Evolutionary conservation across 2,113 vertebrate genomes (phyloP), one percentile per base, ranked within the genome.

Genomic region (Mirounga angustirostris): DNA sequence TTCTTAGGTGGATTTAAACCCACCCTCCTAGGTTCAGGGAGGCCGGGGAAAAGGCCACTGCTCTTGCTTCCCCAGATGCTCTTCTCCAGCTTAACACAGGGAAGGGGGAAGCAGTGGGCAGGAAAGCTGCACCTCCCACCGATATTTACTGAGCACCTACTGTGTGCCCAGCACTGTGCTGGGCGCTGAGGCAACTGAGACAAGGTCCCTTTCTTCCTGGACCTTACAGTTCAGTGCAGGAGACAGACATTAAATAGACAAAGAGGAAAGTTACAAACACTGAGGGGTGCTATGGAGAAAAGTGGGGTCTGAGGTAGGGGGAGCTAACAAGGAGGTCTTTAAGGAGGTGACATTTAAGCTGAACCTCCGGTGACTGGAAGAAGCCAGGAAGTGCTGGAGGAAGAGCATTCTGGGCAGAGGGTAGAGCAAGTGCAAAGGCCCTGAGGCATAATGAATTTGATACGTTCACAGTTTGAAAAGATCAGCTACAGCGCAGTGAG

Each of bases 291-390:
- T 67, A 0, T 1, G 9, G 80, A 92, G 52, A 28, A 80, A 92
- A 24, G 0, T 8, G 46, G 69, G 33, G n/a, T 43, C 73, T 46
- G 28, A 91, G 40, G 3, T 2, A 0, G 0, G 6, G 3, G 52
- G 71, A 19, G 8, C 56, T 71, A 16, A 30, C 33, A 9, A 33
- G n/a, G 43, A 61, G 67, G 36, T n/a, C 56, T 79, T n/a, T 5
- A 22, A 43, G 65, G 71, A 81, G 59, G 2, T 43, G 61, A 84
- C 50, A 5, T 65, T 56, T 73, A n/a, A 94, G 19, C 18, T 30
- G 33, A 84, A 52, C 36, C 63, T 19, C 22, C 13, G 3, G 50
- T 26, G n/a, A 21, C 74, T 52, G 5, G 58, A 89, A 36, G 71
- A 33, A 85, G 63, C 9, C 26, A 52, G 50, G 30, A 21, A 52